Evolutionary conservation across 2,797 vertebrate genomes (phyloP).

Genomic region (Acestrorhynchus altus): DNA sequence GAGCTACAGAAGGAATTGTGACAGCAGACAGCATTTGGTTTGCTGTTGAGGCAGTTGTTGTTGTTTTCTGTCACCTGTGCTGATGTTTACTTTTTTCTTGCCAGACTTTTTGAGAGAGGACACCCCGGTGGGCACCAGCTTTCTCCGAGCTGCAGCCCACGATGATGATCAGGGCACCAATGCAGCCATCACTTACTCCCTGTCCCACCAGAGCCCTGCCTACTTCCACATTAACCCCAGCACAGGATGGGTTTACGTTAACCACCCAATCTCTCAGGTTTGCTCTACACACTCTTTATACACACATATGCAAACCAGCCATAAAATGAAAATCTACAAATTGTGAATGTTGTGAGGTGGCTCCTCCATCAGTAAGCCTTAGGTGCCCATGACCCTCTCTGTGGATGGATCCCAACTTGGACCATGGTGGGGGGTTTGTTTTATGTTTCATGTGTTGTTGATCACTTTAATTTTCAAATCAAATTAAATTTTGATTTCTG

Average conservation of each 20-base stretch:
- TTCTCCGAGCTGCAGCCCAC: constrained; percentile 83
- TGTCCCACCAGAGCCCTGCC: constrained; percentile 79
- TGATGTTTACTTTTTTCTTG: constrained; percentile 48
- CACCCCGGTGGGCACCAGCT: constrained; percentile 86
- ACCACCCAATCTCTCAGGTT: constrained; percentile 85
- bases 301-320: constrained; percentile 15
- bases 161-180: constrained; percentile 91
- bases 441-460: too few species aligned
- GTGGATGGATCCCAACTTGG: too few species aligned
- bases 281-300: not conserved
- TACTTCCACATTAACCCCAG: constrained; percentile 89
- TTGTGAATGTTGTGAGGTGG: too few species aligned
- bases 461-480: too few species aligned
- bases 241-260: constrained; percentile 90
- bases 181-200: constrained; percentile 84
- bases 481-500: too few species aligned
- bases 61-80: constrained; percentile 37
- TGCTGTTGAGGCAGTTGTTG: constrained; percentile 46
- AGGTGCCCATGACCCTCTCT: too few species aligned
- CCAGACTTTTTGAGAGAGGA: constrained; percentile 89
- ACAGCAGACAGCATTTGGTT: constrained; percentile 21
- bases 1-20: constrained; percentile 13
- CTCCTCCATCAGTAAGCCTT: too few species aligned
- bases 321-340: too few species aligned
- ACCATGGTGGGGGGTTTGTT: too few species aligned